Evolutionary conservation across 2,888 invertebrate genomes (phyloP).

Genomic region (Drosophila mayaguana): DNA sequence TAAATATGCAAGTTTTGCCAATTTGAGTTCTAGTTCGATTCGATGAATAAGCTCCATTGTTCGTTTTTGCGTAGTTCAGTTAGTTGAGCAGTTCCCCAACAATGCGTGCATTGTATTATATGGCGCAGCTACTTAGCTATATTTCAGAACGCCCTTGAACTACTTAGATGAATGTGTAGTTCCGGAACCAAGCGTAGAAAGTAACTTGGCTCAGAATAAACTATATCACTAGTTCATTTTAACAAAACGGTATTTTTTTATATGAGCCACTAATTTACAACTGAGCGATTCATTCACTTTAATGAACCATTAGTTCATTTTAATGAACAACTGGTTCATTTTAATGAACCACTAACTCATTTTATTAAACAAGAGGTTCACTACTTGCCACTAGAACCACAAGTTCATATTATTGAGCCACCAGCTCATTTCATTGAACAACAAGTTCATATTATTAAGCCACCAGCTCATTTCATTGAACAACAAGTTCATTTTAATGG

Average conservation of each 20-base stretch:
- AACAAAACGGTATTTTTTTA: too few relatives aligned
- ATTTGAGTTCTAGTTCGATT: not conserved
- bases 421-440: not conserved
- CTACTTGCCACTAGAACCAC: too few relatives aligned
- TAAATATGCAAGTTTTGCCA: not conserved
- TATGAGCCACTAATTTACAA: too few relatives aligned
- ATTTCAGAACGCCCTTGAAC: not conserved
- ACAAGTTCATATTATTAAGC: not conserved
- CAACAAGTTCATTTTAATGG: not conserved
- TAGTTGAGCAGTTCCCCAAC: not conserved
- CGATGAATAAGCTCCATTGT: not conserved
- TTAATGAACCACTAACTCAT: not conserved
- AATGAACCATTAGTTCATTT: not conserved
- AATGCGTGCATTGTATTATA: not conserved
- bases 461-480: not conserved
- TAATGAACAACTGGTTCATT: not conserved
- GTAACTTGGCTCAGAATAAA: not conserved
- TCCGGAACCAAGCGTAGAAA: not conserved
- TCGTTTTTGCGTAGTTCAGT: not conserved
- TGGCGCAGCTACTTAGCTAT: not conserved
- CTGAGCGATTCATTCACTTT: too few relatives aligned
- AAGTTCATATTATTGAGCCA: too few relatives aligned
- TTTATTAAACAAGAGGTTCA: too few relatives aligned
- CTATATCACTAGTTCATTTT: not conserved
- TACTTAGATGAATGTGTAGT: not conserved